phyloP scores from a whole-genome alignment of 2,888 invertebrate species.

The Acleris literana region DNA sequence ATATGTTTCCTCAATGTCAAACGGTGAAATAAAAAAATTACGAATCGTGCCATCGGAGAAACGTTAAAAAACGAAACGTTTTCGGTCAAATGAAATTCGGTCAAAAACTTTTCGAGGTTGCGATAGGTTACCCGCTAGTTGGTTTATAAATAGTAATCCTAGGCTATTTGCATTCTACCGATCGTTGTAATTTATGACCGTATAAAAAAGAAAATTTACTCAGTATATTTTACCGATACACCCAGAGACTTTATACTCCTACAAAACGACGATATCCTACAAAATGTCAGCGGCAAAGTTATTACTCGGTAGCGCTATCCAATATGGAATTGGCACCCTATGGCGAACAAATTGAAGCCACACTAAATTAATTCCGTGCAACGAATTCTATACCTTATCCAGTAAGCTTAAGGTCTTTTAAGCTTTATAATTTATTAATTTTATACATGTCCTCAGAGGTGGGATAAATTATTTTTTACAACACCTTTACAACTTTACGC shows the following conservation, averaged over 20 bases:
- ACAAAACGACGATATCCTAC: conserved; percentile 35
- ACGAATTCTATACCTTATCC: conserved; percentile 6
- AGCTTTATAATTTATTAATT: too few species aligned
- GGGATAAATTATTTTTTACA: too few species aligned
- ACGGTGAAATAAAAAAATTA: too few species aligned
- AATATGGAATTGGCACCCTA: conserved; percentile 51
- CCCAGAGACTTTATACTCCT: not conserved
- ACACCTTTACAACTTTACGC: not conserved
- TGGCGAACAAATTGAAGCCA: conserved; percentile 58
- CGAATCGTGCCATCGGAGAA: too few species aligned
- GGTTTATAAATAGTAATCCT: too few species aligned
- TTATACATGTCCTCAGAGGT: too few species aligned
- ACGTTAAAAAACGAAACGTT: too few species aligned
- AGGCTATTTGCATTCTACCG: too few species aligned
- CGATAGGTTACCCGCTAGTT: too few species aligned
- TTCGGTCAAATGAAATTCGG: too few species aligned
- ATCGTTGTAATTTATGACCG: not conserved
- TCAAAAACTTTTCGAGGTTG: too few species aligned
- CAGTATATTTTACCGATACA: not conserved
- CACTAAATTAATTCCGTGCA: conserved; percentile 43
- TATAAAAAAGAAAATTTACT: not conserved
- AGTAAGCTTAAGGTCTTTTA: not conserved
- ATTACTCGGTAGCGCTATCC: conserved; percentile 46
- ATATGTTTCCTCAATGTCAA: too few species aligned
- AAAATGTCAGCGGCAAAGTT: conserved; percentile 39